A percentile compares a stretch with the other conserved stretches of the same genome.
phyloP scores from a whole-genome alignment of 2,113 vertebrate species.

The Elaphurus davidianus region DNA sequence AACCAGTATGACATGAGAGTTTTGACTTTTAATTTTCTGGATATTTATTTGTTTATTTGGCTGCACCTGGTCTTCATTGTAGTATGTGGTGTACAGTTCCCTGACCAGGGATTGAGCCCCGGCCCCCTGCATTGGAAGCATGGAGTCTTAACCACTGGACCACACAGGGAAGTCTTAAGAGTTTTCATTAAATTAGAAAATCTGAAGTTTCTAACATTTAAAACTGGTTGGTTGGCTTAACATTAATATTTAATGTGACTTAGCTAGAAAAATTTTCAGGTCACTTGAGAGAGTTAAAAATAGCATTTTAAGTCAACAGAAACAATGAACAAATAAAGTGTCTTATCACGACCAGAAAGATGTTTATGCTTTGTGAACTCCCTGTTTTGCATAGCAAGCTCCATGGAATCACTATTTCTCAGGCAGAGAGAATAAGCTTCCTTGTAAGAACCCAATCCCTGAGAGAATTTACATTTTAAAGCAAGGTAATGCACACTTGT shows the following conservation, averaged over 20 bases:
- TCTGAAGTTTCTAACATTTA: background rate
- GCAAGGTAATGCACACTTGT: background rate
- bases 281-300: constrained; percentile 1
- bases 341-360: background rate
- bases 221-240: background rate
- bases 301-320: background rate
- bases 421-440: background rate
- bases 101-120: background rate
- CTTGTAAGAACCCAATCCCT: constrained; percentile 10
- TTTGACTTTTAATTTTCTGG: background rate
- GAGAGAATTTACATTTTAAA: constrained; percentile 52
- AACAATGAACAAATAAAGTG: background rate
- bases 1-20: background rate
- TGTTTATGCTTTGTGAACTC: background rate
- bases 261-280: background rate
- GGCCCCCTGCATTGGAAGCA: background rate
- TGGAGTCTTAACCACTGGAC: background rate
- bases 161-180: background rate
- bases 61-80: background rate
- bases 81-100: background rate
- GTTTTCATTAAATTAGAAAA: background rate
- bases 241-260: constrained; percentile 15
- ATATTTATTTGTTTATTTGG: background rate
- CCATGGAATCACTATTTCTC: background rate
- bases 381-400: background rate